Percentiles rank a stretch among this genome's conserved stretches.
Evolutionary conservation across 2,113 vertebrate genomes (phyloP).

Genomic region (Ursus arctos): DNA sequence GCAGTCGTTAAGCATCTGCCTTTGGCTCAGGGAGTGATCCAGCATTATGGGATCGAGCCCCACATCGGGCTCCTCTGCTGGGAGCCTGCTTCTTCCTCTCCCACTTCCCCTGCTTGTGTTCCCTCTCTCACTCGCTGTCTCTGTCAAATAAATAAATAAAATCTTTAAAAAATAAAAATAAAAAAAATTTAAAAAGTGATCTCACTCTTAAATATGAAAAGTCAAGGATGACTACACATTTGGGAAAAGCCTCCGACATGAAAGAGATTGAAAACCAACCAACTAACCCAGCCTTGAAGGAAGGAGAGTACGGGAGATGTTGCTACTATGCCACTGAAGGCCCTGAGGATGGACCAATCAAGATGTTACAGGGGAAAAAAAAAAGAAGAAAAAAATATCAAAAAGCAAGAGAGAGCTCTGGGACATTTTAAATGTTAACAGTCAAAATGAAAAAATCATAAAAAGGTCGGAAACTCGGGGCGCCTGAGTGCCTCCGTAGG

Average conservation of each 20-base stretch:
- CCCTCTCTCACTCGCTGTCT: too few species aligned
- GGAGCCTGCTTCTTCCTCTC: too few species aligned
- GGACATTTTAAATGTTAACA: not conserved
- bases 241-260: not conserved
- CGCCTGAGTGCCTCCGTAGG: too few species aligned
- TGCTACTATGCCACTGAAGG: not conserved
- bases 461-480: not conserved
- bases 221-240: not conserved
- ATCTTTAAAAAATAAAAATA: too few species aligned
- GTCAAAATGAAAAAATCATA: not conserved
- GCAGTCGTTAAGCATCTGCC: too few species aligned
- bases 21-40: too few species aligned
- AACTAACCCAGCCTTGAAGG: not conserved
- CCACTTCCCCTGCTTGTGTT: too few species aligned
- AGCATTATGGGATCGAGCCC: too few species aligned
- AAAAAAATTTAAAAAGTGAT: not conserved
- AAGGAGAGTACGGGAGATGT: not conserved
- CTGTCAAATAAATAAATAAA: too few species aligned
- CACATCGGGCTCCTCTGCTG: too few species aligned
- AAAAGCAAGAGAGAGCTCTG: not conserved
- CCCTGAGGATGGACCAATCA: not conserved
- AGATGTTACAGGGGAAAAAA: not conserved
- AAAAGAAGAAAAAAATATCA: not conserved
- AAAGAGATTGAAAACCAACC: not conserved
- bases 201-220: not conserved